phyloP scores from a whole-genome alignment of 1,140 invertebrate genomes.

The Drosophila orosa region DNA sequence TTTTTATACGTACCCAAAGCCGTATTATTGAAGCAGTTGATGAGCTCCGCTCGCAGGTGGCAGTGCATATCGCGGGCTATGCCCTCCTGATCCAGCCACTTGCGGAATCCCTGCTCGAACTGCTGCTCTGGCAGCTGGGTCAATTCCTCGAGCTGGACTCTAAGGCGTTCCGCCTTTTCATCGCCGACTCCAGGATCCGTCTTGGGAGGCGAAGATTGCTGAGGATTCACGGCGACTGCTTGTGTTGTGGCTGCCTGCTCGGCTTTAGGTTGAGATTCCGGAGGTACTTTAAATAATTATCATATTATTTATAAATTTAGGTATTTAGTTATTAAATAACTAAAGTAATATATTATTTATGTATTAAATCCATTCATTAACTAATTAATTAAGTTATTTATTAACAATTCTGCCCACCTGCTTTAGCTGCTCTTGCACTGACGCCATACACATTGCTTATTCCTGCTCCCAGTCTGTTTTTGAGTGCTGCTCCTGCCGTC shows the following conservation, averaged over 20 bases:
- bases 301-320: too few relatives aligned
- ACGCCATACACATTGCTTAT: too few relatives aligned
- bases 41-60: constrained; percentile 71
- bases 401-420: not conserved
- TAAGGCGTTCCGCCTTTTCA: constrained; percentile 25
- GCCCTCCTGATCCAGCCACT: constrained; percentile 74
- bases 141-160: constrained; percentile 51
- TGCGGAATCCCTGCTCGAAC: constrained; percentile 68
- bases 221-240: not conserved
- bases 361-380: not conserved
- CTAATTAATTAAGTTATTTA: not conserved
- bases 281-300: not conserved
- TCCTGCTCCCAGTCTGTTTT: not conserved
- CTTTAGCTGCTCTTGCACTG: not conserved
- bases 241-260: too few relatives aligned
- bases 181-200: not conserved
- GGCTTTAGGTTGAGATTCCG: not conserved
- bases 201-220: not conserved
- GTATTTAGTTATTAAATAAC: too few relatives aligned
- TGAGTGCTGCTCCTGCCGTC: not conserved
- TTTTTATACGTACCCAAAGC: constrained; percentile 55
- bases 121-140: constrained; percentile 55
- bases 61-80: constrained; percentile 69
- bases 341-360: not conserved
- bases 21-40: constrained; percentile 74